Conservation (phyloP, 2,797 vertebrate genomes). For the Synaphobranchus kaupii region DNA sequence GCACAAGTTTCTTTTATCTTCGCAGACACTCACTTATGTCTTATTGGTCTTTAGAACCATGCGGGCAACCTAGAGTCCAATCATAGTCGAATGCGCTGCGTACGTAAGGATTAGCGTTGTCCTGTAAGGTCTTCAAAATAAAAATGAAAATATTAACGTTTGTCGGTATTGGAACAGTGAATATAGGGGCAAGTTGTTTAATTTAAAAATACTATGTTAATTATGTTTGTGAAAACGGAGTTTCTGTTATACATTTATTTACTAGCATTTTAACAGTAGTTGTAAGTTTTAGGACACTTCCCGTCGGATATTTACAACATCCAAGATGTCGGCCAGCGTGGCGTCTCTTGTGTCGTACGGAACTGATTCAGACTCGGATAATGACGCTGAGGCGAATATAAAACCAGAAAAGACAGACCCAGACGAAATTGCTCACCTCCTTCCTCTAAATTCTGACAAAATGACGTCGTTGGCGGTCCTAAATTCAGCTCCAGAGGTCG, state of each 20-base stretch:
- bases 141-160: not conserved
- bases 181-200: not conserved
- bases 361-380: conserved; percentile 86
- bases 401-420: conserved; percentile 55
- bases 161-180: not conserved
- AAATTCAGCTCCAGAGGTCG: conserved; percentile 91
- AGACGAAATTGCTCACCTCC: conserved; percentile 71
- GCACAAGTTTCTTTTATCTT: conserved; percentile 20
- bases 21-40: not conserved
- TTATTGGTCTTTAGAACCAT: not conserved
- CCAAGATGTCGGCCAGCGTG: conserved; percentile 84
- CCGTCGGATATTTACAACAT: conserved; percentile 65
- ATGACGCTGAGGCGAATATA: conserved; percentile 68
- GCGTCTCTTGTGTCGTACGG: conserved; percentile 85
- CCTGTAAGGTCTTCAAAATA: conserved; percentile 43
- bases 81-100: conserved; percentile 23
- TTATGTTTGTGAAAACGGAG: not conserved
- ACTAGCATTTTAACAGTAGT: not conserved
- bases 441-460: conserved; percentile 52
- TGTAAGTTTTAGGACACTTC: conserved; percentile 34
- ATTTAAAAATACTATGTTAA: not conserved
- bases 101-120: conserved; percentile 17
- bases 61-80: not conserved
- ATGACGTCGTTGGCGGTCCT: conserved; percentile 67
- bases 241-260: not conserved